Evolutionary conservation across 2,797 vertebrate genomes (phyloP).

Genomic region (Manis crassicaudata): DNA sequence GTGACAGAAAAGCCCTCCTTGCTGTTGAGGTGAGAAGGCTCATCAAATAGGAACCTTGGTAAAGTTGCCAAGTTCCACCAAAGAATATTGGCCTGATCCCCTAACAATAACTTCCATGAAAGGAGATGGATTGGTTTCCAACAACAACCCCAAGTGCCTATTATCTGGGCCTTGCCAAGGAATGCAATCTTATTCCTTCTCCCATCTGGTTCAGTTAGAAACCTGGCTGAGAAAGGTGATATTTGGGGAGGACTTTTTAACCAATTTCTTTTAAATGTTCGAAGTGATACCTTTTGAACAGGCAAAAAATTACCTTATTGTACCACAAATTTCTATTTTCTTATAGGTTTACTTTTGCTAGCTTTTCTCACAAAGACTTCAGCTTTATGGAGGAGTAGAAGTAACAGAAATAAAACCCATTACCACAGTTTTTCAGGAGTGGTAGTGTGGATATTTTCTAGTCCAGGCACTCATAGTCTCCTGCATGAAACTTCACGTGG

Average conservation of each 20-base stretch:
- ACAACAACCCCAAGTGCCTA: not conserved
- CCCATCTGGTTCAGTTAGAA: not conserved
- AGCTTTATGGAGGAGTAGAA: not conserved
- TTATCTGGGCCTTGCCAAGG: not conserved
- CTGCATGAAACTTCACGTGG: not conserved
- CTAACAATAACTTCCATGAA: not conserved
- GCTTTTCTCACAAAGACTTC: not conserved
- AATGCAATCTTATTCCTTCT: not conserved
- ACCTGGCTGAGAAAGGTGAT: not conserved
- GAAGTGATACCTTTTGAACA: not conserved
- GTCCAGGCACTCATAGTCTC: not conserved
- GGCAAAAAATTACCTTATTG: not conserved
- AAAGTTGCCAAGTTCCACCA: not conserved
- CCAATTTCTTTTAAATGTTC: conserved; percentile 1
- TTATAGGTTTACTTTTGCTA: not conserved
- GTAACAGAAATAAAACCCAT: conserved; percentile 29
- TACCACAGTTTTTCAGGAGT: not conserved
- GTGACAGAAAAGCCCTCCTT: not conserved
- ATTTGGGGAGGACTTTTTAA: not conserved
- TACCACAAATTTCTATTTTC: not conserved
- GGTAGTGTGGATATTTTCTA: not conserved
- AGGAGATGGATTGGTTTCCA: not conserved
- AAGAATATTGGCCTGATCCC: not conserved
- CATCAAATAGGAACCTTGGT: not conserved
- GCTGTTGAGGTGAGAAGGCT: not conserved